Conservation (phyloP, 1,140 invertebrate species). For the Drosophila tristis region DNA sequence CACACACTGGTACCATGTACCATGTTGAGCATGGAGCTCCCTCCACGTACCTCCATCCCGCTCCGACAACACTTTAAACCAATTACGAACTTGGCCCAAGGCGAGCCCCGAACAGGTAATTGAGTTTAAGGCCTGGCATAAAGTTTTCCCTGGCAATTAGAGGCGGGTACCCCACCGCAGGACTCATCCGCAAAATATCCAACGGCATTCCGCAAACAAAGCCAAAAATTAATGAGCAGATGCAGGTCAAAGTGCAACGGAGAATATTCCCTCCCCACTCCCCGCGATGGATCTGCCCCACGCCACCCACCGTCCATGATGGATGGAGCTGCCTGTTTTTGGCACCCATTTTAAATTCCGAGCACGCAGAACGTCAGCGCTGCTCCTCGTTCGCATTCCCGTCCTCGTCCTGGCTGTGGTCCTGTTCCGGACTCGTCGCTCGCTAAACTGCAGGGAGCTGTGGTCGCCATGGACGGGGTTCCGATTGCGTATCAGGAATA, state of each 20-base stretch:
- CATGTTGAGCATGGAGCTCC: too few species aligned
- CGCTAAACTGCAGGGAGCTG: conserved; percentile 41
- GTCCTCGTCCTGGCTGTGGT: conserved; percentile 5
- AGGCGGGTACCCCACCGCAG: background rate
- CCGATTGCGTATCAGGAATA: too few species aligned
- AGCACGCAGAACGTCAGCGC: conserved; percentile 45
- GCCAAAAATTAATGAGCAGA: conserved; percentile 52
- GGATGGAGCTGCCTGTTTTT: conserved; percentile 52
- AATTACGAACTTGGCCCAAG: conserved; percentile 43
- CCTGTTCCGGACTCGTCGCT: conserved; percentile 19
- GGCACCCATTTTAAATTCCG: conserved; percentile 67
- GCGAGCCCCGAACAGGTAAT: conserved; percentile 28
- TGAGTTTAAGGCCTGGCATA: conserved; percentile 23
- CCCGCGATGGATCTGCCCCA: background rate
- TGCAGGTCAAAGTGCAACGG: conserved; percentile 50
- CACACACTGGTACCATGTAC: background rate
- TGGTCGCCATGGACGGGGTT: conserved; percentile 19
- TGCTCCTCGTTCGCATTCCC: conserved; percentile 12
- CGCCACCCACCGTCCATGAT: conserved; percentile 21
- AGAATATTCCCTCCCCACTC: conserved; percentile 2
- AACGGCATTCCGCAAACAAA: conserved; percentile 21
- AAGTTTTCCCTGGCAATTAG: conserved; percentile 35
- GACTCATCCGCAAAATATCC: conserved; percentile 25
- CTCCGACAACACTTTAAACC: conserved; percentile 19
- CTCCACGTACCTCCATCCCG: too few species aligned